Base-by-base conservation (phyloP, 2,113 vertebrate species). In the Poicephalus gulielmi region DNA sequence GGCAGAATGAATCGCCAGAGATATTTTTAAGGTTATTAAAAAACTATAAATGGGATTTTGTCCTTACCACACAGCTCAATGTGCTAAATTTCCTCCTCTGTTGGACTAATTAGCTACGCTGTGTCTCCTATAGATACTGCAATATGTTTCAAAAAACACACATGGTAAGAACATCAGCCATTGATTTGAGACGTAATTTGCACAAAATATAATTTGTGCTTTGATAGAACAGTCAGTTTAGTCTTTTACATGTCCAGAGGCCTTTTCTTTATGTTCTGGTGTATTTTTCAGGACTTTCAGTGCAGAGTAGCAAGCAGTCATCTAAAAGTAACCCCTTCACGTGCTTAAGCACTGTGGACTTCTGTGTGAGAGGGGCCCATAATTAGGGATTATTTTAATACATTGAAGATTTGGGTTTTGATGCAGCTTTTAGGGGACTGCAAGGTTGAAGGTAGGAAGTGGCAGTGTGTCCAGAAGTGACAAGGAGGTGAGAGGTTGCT, bases 21-120 rank as follows among this genome's bases (percentile, higher is more conserved):
- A 88, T 96, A 88, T 96, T 96, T 95, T 52, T 95, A 95, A 96
- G 87, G 93, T 95, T 95, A 97, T 97, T 95, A 97, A 94, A 96
- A 95, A 64, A 83, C 81, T 95, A 69, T 94, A 91, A 96, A 94
- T 94, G 88, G 71, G 75, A 77, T 97, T 97, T 91, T 94, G 94
- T 95, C 91, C 90, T 95, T 77, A 23, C 39, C 41, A 78, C 81
- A 62, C 60, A 74, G 88, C 93, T 94, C 78, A 66, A 35, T 50
- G 35, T 94, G 95, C 71, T 96, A 60, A 73, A 84, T 92, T 92
- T 94, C 82, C 83, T 83, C 59, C 90, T 96, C 92, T 35, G 13
- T 74, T 83, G 86, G 83, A 83, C 90, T 96, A 95, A 97, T 97
- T 95, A 96, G 91, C 92, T 78, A 82, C 6, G 14, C 85, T 3